Conservation (phyloP, 2,888 invertebrate genomes). For the Abscondita cerata region DNA sequence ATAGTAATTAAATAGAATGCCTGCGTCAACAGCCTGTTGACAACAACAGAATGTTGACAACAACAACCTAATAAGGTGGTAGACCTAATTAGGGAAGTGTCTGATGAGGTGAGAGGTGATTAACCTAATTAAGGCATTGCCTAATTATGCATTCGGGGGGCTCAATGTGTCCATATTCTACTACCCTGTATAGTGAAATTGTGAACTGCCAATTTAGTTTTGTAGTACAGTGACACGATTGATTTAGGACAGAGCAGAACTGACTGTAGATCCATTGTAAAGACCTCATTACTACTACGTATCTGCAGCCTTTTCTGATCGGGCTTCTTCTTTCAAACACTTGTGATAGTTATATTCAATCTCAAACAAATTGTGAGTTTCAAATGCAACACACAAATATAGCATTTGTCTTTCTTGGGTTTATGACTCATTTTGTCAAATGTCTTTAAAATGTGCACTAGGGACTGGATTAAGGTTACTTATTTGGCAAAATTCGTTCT, state of each 20-base stretch:
- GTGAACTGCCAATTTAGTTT: neutral
- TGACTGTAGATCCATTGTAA: neutral
- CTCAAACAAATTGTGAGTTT: slow-evolving; percentile 11
- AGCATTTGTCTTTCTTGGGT: slow-evolving; percentile 20
- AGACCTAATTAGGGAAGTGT: no score
- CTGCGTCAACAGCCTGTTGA: no score
- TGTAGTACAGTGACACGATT: neutral
- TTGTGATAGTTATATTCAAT: neutral
- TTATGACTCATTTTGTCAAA: slow-evolving; percentile 17
- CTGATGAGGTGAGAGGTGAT: no score
- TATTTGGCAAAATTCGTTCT: slow-evolving; percentile 13
- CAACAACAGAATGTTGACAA: no score
- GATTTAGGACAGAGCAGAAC: neutral
- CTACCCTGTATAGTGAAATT: neutral
- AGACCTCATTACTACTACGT: slow-evolving; percentile 15
- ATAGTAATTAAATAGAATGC: no score
- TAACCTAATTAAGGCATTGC: no score
- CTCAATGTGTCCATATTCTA: no score
- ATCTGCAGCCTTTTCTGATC: slow-evolving; percentile 18
- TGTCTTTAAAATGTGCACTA: slow-evolving; percentile 12
- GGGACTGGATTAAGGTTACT: slow-evolving; percentile 5
- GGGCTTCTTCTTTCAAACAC: slow-evolving; percentile 15
- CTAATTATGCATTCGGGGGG: no score
- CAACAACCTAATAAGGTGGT: no score
- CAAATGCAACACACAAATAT: slow-evolving; percentile 20